phyloP scores from a whole-genome alignment of 1,140 invertebrate genomes.

The Helicoverpa zea region DNA sequence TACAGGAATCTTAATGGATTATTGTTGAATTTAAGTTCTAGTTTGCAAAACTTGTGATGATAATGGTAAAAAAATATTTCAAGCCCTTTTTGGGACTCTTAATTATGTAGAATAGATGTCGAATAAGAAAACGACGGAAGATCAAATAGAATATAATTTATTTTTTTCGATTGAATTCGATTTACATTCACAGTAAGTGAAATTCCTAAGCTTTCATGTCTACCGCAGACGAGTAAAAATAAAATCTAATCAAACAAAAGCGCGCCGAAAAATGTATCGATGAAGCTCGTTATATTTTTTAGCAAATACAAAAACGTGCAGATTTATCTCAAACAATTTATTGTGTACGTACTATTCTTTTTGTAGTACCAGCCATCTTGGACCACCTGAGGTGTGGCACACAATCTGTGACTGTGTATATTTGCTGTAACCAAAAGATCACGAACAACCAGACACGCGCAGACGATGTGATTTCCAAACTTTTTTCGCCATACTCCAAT shows the following conservation, averaged over 20 bases:
- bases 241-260: not conserved
- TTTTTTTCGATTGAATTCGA: too few species aligned
- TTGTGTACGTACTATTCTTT: slow-evolving; percentile 13
- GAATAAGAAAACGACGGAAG: too few species aligned
- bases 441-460: slow-evolving; percentile 1
- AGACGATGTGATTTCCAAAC: slow-evolving; percentile 4
- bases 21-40: too few species aligned
- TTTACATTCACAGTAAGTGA: too few species aligned
- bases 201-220: too few species aligned
- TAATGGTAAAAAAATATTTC: too few species aligned
- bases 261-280: not conserved
- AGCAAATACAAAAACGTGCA: slow-evolving; percentile 22
- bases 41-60: too few species aligned
- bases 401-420: slow-evolving; percentile 29
- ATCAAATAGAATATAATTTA: too few species aligned
- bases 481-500: not conserved
- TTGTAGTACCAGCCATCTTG: slow-evolving; percentile 7
- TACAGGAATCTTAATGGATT: not conserved
- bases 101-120: too few species aligned
- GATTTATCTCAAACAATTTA: slow-evolving; percentile 31
- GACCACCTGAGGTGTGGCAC: slow-evolving; percentile 38
- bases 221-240: not conserved
- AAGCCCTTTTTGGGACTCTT: too few species aligned
- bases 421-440: slow-evolving; percentile 33
- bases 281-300: slow-evolving; percentile 26